Evolutionary conservation across 35 echinoderm and acorn worm species (phyloP).

Genomic region (Ophioderma brevispina): DNA sequence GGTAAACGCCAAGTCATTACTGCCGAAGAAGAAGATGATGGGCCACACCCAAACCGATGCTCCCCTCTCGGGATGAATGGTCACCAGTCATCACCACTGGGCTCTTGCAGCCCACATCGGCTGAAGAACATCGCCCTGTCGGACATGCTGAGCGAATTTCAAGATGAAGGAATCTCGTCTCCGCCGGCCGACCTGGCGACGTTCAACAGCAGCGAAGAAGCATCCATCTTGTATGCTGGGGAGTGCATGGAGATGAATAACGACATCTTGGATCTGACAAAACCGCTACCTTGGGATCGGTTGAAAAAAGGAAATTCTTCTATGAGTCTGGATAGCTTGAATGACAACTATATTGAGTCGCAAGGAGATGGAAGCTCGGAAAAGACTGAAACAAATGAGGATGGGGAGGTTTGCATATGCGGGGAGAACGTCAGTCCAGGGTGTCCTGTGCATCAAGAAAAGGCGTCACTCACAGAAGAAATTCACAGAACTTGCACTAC

Average conservation of each 20-base stretch:
- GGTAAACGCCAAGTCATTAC: not conserved
- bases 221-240: not conserved
- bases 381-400: conserved; percentile 17
- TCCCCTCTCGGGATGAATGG: not conserved
- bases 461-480: conserved; percentile 16
- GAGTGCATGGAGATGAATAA: conserved; percentile 41
- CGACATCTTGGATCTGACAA: conserved; percentile 27
- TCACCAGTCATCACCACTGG: not conserved
- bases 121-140: not conserved
- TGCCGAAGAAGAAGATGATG: not conserved
- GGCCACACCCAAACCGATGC: not conserved
- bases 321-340: conserved; percentile 61
- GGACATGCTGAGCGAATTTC: not conserved
- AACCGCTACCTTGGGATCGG: conserved; percentile 21
- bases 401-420: conserved; percentile 42
- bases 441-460: conserved; percentile 29
- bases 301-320: conserved; percentile 36
- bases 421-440: conserved; percentile 42
- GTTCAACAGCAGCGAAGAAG: not conserved
- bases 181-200: not conserved
- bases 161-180: not conserved
- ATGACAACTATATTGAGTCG: conserved; percentile 65
- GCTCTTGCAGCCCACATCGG: not conserved
- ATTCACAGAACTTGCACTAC: conserved; percentile 9
- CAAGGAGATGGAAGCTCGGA: conserved; percentile 3